A percentile compares a stretch with the other conserved stretches of the same genome.
phyloP scores from a whole-genome alignment of 2,113 vertebrate genomes.

The Cisticola juncidis region DNA sequence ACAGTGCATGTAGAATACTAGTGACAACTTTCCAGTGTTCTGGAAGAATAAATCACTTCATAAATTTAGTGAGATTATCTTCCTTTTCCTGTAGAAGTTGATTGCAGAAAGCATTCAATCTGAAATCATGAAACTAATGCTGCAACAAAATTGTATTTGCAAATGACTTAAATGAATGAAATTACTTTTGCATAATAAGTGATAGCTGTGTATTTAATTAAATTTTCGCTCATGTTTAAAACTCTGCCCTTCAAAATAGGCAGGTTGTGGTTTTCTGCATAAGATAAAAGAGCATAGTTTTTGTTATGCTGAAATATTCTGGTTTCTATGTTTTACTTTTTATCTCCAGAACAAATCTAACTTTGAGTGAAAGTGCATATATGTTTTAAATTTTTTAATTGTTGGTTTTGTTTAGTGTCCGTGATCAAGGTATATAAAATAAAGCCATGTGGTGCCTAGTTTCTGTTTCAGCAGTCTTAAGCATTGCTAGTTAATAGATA shows the following conservation, averaged over 20 bases:
- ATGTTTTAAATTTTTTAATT: neutral
- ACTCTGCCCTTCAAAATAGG: neutral
- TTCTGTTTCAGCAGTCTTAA: neutral
- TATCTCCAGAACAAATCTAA: neutral
- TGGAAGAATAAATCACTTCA: neutral
- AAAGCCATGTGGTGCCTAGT: neutral
- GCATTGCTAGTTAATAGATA: neutral
- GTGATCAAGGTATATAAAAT: neutral
- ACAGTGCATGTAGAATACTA: neutral
- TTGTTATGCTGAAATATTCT: neutral
- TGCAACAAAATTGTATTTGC: neutral
- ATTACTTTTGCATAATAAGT: neutral
- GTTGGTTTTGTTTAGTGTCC: neutral
- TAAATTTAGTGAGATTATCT: neutral
- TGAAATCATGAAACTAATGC: neutral
- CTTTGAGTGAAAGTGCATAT: neutral
- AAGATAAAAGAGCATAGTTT: neutral
- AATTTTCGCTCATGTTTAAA: neutral
- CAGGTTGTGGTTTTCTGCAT: neutral
- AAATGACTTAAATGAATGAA: neutral
- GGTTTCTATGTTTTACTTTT: neutral
- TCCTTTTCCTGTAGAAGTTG: neutral
- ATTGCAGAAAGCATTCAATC: neutral
- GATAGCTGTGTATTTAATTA: neutral
- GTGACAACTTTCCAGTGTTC: neutral